Base-by-base conservation (phyloP, 1,140 invertebrate genomes). In the Bilobella aurantiaca region DNA sequence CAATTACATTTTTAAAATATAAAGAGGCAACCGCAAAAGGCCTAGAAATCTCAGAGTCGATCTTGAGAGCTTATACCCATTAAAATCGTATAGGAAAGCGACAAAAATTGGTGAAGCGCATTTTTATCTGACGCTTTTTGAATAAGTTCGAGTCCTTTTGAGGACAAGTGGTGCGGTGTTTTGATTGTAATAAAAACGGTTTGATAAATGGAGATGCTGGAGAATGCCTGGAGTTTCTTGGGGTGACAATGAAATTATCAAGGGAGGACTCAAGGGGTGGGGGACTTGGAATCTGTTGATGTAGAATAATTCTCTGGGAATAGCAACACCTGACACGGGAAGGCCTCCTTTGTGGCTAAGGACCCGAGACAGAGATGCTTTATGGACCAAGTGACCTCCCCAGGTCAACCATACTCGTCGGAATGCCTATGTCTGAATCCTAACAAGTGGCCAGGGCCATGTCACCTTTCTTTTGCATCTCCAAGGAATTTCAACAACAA, bases 351-450 rank as follows among this genome's bases (percentile, higher is more conserved):
- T 5, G 27, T 58, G 57, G 27, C 12, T 18, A 53, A 53, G 49
- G 23, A 5, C 34, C 34, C 18, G 8, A 25, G 30, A 30, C 3
- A 14, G 58, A 58, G 37, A 61, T 65, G 58, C 32, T 65, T 65
- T 65, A 65, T 65, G 64, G 58, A 29, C 34, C n/a, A 37, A 60
- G 46, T 65, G 58, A 65, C 64, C 64, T 65, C 56, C 56, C 47
- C 46, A 65, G 64, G 64, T 65, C 64, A 65, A 64, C 34, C 34
- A 32, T 34, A 23, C 37, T 30, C 34, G 64, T 65, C 64, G 63
- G 63, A 64, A 64, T 64, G 63, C 53, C 59, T 64, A 37, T 58
- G 53, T 53, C 5, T 53, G 49, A 53, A 53, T 42, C n/a, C 37
- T 42, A 42, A 18, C 8, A 53, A 53, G 49, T 53, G 49, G 8